Evolutionary conservation across 2,888 invertebrate genomes (phyloP).

Genomic region (Camponotus fellah): DNA sequence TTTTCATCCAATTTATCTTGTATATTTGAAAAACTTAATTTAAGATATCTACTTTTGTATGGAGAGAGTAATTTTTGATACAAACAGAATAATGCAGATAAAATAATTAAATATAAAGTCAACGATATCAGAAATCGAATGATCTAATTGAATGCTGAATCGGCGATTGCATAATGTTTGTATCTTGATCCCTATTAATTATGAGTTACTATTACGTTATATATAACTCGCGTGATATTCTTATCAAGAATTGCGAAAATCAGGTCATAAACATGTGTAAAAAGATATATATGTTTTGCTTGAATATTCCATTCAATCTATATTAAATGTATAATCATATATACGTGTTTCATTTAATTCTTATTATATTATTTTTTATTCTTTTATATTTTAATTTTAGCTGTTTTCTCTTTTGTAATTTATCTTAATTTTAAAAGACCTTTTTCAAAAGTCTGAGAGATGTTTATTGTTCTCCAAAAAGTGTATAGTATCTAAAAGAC

Average conservation of each 20-base stretch:
- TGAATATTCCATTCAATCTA: neutral
- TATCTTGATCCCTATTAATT: neutral
- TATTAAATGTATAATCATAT: too few relatives aligned
- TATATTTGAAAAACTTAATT: too few relatives aligned
- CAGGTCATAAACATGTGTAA: neutral
- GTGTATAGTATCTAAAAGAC: neutral
- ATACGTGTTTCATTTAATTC: neutral
- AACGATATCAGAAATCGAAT: neutral
- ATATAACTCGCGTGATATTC: neutral
- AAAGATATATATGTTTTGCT: neutral
- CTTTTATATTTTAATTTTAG: neutral
- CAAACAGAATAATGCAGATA: neutral
- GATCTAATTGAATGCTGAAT: neutral
- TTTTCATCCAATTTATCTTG: neutral
- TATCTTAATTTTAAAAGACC: too few relatives aligned
- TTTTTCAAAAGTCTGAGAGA: neutral
- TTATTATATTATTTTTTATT: neutral
- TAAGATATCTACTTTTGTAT: neutral
- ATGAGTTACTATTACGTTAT: neutral
- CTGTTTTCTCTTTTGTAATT: neutral
- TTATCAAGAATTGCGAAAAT: slow-evolving; percentile 13
- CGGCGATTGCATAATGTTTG: neutral
- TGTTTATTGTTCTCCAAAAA: neutral
- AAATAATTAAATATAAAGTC: neutral
- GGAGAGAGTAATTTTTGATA: neutral